Conservation (phyloP, 2,888 invertebrate genomes). For the Boloria selene region DNA sequence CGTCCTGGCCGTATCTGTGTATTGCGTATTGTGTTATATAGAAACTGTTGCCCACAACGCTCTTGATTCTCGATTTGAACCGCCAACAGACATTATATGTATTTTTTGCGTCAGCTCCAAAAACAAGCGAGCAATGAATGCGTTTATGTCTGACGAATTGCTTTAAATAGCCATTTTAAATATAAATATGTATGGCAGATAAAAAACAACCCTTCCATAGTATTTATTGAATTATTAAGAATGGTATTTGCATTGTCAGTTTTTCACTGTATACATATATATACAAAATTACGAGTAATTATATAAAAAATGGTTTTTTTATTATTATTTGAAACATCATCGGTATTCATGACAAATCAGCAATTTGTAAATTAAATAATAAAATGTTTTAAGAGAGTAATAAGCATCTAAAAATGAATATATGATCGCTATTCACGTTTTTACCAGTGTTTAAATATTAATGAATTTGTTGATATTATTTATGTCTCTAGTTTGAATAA, state of each 20-base stretch:
- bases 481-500: constrained; percentile 11
- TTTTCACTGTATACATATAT: not conserved
- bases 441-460: constrained; percentile 22
- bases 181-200: not conserved
- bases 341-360: not conserved
- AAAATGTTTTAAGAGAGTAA: constrained; percentile 11
- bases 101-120: constrained; percentile 25
- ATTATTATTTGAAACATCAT: not conserved
- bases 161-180: not conserved
- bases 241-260: not conserved
- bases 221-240: not conserved
- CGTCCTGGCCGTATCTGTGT: constrained; percentile 45
- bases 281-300: not conserved
- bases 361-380: constrained; percentile 22
- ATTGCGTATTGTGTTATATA: constrained; percentile 35
- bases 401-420: constrained; percentile 10
- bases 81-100: constrained; percentile 23
- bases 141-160: constrained; percentile 3
- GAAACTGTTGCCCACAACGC: constrained; percentile 24
- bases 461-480: constrained; percentile 28
- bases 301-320: not conserved
- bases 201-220: not conserved
- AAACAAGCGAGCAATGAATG: constrained; percentile 12
- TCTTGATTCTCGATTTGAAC: constrained; percentile 31
- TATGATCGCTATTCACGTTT: constrained; percentile 12